Evolutionary conservation across 2,888 invertebrate species (phyloP).

Genomic region (Sarcophaga subvicina): DNA sequence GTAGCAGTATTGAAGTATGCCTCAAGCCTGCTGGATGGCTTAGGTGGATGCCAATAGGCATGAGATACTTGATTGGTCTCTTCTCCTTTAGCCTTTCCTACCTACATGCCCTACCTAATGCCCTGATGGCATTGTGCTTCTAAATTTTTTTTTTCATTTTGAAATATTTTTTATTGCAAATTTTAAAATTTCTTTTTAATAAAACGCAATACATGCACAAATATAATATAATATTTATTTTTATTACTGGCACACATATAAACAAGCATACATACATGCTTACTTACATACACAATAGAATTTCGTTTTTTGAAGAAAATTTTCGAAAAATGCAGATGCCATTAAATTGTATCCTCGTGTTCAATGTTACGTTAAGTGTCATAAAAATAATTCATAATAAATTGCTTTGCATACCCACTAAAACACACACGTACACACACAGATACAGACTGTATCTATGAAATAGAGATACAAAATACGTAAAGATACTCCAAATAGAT

Average conservation of each 20-base stretch:
- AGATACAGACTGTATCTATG: neutral
- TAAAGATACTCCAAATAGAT: neutral
- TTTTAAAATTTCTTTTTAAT: neutral
- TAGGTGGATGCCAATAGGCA: too few relatives aligned
- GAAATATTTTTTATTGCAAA: neutral
- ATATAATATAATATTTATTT: neutral
- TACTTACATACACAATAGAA: conserved; percentile 11
- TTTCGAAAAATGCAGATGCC: conserved; percentile 55
- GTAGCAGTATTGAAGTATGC: too few relatives aligned
- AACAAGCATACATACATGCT: neutral
- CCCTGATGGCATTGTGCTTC: too few relatives aligned
- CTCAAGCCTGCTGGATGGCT: too few relatives aligned
- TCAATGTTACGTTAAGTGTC: conserved; percentile 79
- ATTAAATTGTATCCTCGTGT: conserved; percentile 72
- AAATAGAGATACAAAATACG: conserved; percentile 28
- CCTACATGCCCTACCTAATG: too few relatives aligned
- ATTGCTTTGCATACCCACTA: conserved; percentile 79
- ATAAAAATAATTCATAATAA: conserved; percentile 82
- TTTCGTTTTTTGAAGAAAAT: conserved; percentile 33
- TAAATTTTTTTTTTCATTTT: too few relatives aligned
- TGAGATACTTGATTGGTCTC: neutral
- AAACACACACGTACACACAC: conserved; percentile 13
- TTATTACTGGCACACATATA: neutral
- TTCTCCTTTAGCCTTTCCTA: too few relatives aligned
- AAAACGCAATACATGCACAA: neutral